phyloP scores from a whole-genome alignment of 1,140 invertebrate species.

The Stenopsyche tienmushanensis region DNA sequence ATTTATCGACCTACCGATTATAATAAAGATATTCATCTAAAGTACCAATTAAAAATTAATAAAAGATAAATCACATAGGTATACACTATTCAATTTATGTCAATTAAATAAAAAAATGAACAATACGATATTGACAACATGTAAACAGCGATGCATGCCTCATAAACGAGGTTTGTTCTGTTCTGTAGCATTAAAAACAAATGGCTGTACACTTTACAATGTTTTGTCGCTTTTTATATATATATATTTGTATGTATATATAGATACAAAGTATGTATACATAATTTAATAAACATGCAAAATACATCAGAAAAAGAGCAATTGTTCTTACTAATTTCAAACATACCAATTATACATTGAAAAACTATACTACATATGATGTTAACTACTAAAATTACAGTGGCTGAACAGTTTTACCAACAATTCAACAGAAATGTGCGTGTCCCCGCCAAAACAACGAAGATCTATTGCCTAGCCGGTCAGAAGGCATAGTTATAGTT shows the following conservation, averaged over 20 bases:
- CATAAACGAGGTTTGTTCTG: constrained; percentile 16
- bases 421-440: constrained; percentile 13
- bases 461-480: not conserved
- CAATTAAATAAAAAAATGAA: constrained; percentile 14
- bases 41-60: constrained; percentile 9
- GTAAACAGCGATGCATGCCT: constrained; percentile 21
- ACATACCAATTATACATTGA: constrained; percentile 38
- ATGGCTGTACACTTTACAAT: constrained; percentile 41
- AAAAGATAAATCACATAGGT: constrained; percentile 19
- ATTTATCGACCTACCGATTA: not conserved
- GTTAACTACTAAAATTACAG: constrained; percentile 20
- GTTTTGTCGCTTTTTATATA: constrained; percentile 16
- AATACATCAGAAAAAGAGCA: constrained; percentile 29
- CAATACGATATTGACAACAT: constrained; percentile 8
- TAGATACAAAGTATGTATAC: constrained; percentile 33
- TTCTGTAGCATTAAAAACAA: constrained; percentile 22
- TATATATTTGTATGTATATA: constrained; percentile 24
- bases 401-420: constrained; percentile 3
- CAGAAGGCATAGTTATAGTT: not conserved
- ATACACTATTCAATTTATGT: constrained; percentile 11
- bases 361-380: constrained; percentile 21
- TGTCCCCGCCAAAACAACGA: constrained; percentile 9
- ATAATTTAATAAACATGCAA: constrained; percentile 35
- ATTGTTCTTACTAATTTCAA: constrained; percentile 28
- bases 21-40: too few relatives aligned